Base-by-base conservation (phyloP, 2,888 invertebrate genomes). In the Mythimna lalbum region DNA sequence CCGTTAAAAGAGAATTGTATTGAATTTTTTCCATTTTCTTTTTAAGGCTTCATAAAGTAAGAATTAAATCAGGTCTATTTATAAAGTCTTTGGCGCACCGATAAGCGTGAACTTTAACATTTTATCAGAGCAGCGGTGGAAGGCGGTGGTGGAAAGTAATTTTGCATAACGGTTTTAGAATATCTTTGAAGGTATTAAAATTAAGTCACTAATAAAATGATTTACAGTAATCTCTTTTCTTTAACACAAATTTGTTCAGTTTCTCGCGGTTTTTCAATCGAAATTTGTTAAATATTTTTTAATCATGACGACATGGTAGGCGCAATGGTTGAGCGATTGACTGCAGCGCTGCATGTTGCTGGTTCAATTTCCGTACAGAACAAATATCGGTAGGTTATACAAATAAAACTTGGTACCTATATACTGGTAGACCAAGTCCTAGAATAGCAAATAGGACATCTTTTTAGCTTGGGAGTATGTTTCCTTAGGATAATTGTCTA, bases 101-200 rank as follows among this genome's bases (percentile, higher is more conserved):
- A 74, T 74, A 68, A 39, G 62, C 62, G 19, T 63, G 76, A 76
- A 74, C 75, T 75, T 68, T 63, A 63, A 68, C 68, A 75, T 74
- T 43, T 43, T 75, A 63, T 75, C 62, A 53, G 39, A 31, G 39
- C 17, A 6, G n/a, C 57, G 33, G 33, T 53, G 31, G 19, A 63
- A 23, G 47, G 74, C 21, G 49, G 36, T 1, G 31, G n/a, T 49
- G 63, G 39, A 53, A 74, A 53, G 52, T 23, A 33, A 68, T 75
- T 63, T 74, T 53, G 49, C 57, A 59, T 75, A 75, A 59, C 43
- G 9, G 33, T 60, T 65, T 33, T 31, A 55, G 39, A 65, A 60
- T 33, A 39, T 50, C 10, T 73, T 57, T 59, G 23, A 39, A 31
- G 53, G 27, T 49, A 67, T 36, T 57, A 21, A 52, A 62, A 57